phyloP scores from a whole-genome alignment of 2,797 vertebrate species.

The Enteromius treurensis region DNA sequence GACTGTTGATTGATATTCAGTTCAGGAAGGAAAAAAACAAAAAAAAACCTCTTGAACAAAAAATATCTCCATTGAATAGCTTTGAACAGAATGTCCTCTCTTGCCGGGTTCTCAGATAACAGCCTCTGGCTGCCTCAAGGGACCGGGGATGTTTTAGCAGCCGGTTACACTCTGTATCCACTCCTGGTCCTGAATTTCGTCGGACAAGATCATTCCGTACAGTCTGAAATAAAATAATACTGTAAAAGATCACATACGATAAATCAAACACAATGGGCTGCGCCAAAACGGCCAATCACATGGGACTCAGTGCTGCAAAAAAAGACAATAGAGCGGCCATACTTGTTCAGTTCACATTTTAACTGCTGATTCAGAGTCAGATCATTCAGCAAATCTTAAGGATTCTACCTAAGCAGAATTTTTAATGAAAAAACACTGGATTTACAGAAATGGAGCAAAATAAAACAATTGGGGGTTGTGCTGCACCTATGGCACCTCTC shows the following conservation, averaged over 20 bases:
- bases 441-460: not conserved
- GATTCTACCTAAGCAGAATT: not conserved
- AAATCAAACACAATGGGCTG: not conserved
- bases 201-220: slow-evolving; percentile 33
- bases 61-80: slow-evolving; percentile 77
- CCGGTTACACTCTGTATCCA: slow-evolving; percentile 32
- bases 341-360: not conserved
- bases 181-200: slow-evolving; percentile 14
- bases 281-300: not conserved
- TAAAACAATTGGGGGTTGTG: not conserved
- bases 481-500: not conserved
- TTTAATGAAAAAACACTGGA: not conserved
- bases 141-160: slow-evolving; percentile 47
- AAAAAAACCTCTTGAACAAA: slow-evolving; percentile 69
- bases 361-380: slow-evolving; percentile 1
- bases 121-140: slow-evolving; percentile 66
- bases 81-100: slow-evolving; percentile 74
- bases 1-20: slow-evolving; percentile 77
- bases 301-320: not conserved
- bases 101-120: slow-evolving; percentile 67
- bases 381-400: slow-evolving; percentile 1
- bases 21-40: slow-evolving; percentile 56
- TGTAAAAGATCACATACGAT: not conserved
- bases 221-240: slow-evolving; percentile 11
- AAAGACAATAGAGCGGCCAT: slow-evolving; percentile 6